A percentile compares a stretch with the other conserved stretches of the same genome.
phyloP scores from a whole-genome alignment of 2,888 invertebrate genomes.

The Leucoptera coffeella region DNA sequence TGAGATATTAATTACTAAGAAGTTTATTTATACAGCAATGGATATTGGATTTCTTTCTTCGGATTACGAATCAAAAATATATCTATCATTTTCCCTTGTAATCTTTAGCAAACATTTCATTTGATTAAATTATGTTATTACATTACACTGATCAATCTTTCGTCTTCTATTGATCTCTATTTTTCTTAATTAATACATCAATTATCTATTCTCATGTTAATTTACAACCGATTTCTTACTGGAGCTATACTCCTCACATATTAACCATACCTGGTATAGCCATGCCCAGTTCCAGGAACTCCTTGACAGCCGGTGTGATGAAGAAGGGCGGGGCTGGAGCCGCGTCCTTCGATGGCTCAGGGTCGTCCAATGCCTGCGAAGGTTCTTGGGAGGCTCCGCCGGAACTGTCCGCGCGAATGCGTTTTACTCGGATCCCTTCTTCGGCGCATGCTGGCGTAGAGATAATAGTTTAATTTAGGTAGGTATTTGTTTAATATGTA shows the following conservation, averaged over 20 bases:
- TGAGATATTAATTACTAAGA: no score
- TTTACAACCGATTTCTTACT: no score
- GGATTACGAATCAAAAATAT: no score
- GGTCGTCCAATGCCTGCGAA: constrained; percentile 38
- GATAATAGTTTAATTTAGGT: no score
- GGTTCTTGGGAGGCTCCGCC: constrained; percentile 25
- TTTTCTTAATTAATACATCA: constrained; percentile 4
- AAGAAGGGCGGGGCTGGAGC: constrained; percentile 67
- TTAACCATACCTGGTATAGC: constrained; percentile 83
- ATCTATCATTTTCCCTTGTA: no score
- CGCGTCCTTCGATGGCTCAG: constrained; percentile 39
- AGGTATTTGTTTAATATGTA: no score
- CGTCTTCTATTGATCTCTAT: background rate
- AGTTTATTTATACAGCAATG: no score
- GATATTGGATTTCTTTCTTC: no score
- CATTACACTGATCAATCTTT: no score
- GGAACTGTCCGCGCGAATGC: constrained; percentile 41
- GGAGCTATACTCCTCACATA: no score
- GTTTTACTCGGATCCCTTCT: constrained; percentile 57
- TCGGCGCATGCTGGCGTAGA: constrained; percentile 51
- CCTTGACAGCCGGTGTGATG: constrained; percentile 77
- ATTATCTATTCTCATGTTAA: no score
- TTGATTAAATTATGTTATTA: no score
- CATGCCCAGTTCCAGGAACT: constrained; percentile 82
- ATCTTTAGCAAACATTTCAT: constrained; percentile 2